Percentiles rank a stretch among this genome's conserved stretches.
Evolutionary conservation across 2,888 invertebrate species (phyloP).

Genomic region (Lasioglossum vierecki): DNA sequence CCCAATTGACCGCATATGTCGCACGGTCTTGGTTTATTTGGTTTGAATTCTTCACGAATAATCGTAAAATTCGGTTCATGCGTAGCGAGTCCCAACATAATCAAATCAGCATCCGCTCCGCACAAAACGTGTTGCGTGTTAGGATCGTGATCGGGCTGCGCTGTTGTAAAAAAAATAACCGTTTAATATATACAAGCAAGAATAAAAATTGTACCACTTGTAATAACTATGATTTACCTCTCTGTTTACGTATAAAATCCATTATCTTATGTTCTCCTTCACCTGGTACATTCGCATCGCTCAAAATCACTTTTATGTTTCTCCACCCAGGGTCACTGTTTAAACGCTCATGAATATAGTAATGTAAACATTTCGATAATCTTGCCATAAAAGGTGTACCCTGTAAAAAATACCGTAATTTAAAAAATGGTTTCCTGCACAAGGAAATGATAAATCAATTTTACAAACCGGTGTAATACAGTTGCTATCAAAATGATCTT

Average conservation of each 20-base stretch:
- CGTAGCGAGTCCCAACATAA: conserved; percentile 99
- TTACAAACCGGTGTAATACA: conserved; percentile 95
- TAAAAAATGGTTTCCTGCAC: not conserved
- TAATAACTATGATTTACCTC: conserved; percentile 85
- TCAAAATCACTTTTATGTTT: conserved; percentile 96
- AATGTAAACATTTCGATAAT: conserved; percentile 93
- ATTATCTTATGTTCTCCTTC: conserved; percentile 99
- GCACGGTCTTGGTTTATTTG: conserved; percentile 97
- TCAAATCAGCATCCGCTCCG: conserved; percentile 99
- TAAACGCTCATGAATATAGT: conserved; percentile 94
- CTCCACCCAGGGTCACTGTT: conserved; percentile 98
- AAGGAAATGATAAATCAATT: not conserved
- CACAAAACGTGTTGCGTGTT: conserved; percentile 99
- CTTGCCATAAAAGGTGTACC: conserved; percentile 99
- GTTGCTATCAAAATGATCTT: conserved; percentile 98
- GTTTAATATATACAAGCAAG: not conserved
- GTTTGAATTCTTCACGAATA: conserved; percentile 99
- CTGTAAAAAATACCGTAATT: conserved; percentile 75
- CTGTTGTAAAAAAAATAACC: conserved; percentile 81
- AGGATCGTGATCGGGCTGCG: conserved; percentile 97
- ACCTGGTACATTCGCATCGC: conserved; percentile 99
- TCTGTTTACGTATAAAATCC: conserved; percentile 98
- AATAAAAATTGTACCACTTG: not conserved
- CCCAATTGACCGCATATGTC: conserved; percentile 96
- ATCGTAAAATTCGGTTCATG: conserved; percentile 99